These are phyloP conservation scores for Hermodice carunculata DNA, from an alignment of 2,888 invertebrate species.

Conservation along the genomic window DNA sequence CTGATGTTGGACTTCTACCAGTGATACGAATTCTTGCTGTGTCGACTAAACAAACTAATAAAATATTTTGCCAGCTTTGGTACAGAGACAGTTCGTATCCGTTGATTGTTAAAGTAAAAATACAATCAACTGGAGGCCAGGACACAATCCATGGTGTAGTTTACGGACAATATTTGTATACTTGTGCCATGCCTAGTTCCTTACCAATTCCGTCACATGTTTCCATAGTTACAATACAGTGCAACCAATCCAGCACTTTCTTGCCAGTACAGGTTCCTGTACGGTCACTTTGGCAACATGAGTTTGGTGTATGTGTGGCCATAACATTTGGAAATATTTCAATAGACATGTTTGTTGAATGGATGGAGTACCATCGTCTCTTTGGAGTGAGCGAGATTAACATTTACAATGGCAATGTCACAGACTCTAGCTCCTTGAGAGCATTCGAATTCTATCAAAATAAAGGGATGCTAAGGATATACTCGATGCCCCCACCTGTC, in stretches of 20 bases:
- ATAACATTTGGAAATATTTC: constrained; percentile 28
- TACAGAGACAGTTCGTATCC: constrained; percentile 23
- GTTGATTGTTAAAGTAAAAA: constrained; percentile 11
- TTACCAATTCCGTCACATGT: constrained; percentile 32
- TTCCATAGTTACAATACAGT: constrained; percentile 18
- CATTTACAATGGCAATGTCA: constrained; percentile 36
- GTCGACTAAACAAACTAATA: neutral
- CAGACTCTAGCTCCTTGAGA: constrained; percentile 4
- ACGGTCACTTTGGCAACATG: constrained; percentile 19
- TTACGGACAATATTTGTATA: constrained; percentile 30
- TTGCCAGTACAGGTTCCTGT: constrained; percentile 22
- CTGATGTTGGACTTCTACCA: constrained; percentile 16
- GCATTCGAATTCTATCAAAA: constrained; percentile 30
- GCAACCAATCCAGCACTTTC: constrained; percentile 15
- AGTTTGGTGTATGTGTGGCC: constrained; percentile 41
- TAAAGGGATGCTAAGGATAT: constrained; percentile 21
- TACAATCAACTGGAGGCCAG: constrained; percentile 22
- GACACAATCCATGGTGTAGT: constrained; percentile 1
- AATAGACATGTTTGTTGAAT: constrained; percentile 28
- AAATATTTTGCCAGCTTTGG: constrained; percentile 37
- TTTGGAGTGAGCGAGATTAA: constrained; percentile 35
- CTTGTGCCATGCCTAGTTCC: constrained; percentile 22
- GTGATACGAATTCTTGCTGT: constrained; percentile 23
- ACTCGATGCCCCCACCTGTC: constrained; percentile 32
- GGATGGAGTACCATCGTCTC: constrained; percentile 35